phyloP scores from a whole-genome alignment of 2,113 vertebrate genomes.

The Aldabrachelys gigantea region DNA sequence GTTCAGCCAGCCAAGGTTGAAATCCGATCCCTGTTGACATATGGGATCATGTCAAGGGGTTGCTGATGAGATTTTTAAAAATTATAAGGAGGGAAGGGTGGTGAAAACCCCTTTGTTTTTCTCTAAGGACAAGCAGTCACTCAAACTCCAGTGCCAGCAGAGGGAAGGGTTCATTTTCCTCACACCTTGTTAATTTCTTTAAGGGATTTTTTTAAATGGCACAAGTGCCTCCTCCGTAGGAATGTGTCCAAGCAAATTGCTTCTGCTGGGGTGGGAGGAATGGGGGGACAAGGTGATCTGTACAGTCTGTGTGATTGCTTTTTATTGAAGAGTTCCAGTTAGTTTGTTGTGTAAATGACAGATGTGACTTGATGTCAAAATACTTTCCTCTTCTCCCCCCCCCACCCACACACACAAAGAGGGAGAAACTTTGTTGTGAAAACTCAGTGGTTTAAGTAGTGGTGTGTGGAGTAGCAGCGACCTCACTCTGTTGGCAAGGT shows the following conservation, averaged over 20 bases:
- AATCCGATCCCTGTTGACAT: neutral
- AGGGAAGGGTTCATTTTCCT: neutral
- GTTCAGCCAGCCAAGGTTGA: neutral
- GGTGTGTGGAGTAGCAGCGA: constrained; percentile 29
- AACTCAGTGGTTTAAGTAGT: neutral
- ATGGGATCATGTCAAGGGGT: neutral
- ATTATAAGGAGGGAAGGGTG: no score
- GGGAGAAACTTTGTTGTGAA: constrained; percentile 39
- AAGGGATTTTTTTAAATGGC: neutral
- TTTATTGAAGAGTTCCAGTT: constrained; percentile 48
- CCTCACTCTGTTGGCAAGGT: constrained; percentile 33
- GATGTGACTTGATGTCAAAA: constrained; percentile 68
- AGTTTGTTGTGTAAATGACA: constrained; percentile 64
- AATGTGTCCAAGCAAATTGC: neutral
- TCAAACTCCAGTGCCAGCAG: neutral
- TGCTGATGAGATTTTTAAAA: neutral
- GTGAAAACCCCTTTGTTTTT: neutral
- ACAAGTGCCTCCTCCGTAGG: neutral
- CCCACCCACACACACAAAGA: neutral
- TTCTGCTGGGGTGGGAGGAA: no score
- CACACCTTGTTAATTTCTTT: neutral
- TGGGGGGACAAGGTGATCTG: neutral
- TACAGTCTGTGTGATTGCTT: no score
- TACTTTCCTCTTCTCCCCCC: constrained; percentile 54
- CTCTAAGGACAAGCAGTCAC: neutral